Evolutionary conservation across 2,113 vertebrate species (phyloP), one percentile per base, ranked within the genome.

Genomic region (Brachyhypopomus occidentalis): DNA sequence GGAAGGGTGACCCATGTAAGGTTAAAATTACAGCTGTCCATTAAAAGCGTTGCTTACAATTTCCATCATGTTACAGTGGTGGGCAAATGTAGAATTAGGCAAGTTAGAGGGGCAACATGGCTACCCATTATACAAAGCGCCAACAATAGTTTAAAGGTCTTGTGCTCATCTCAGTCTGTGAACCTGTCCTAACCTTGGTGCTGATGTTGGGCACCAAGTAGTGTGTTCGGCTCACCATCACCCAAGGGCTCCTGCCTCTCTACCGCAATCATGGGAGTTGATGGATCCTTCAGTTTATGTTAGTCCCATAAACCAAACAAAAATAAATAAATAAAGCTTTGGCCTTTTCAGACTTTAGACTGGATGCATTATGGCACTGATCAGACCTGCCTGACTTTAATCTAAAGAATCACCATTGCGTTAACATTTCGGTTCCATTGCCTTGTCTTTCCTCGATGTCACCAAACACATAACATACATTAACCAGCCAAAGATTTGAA

Each of bases 361-460:
- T 73, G 60, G 22, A 41, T 67, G 14, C 62, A 64, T 59, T 76
- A 30, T 23, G 69, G 71, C 36, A 84, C 64, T 38, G 56, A 30
- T 41, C 59, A 25, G 48, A 71, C 73, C 36, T 34, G 23, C 64
- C 41, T 38, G 36, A 64, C 36, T 55, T 64, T 22, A 27, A 77
- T 27, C 41, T 62, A n/a, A 56, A 30, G 16, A 78, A 52, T 66
- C 72, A 77, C 27, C 75, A 77, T 66, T 64, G 41, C 41, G 55
- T 52, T 66, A 48, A 41, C 75, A 67, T 38, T 20, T 52, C 16
- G 6, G n/a, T 67, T 19, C 45, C 55, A 34, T n/a, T 69, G 8
- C 66, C 66, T 34, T 52, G 27, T 74, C 81, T 74, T 78, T 78
- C 60, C 71, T 78, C 34, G 36, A 66, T n/a, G 23, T 67, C 17